Conservation (phyloP, 1,140 invertebrate species). For the Tetragonula clypearis region DNA sequence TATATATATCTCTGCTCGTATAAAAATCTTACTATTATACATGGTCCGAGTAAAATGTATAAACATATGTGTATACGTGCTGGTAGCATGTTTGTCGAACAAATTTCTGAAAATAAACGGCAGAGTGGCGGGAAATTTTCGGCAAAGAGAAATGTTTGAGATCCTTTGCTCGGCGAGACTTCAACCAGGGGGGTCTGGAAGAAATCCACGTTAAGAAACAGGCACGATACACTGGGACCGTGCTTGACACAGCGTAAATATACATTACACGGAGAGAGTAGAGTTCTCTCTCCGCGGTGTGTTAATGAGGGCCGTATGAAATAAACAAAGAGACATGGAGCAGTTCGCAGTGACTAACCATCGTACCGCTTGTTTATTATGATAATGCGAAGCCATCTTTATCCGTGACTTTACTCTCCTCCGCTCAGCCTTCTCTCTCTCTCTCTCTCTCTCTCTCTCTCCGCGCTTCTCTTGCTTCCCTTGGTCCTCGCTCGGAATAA, state of each 20-base stretch:
- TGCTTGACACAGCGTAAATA: slow-evolving; percentile 49
- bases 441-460: slow-evolving; percentile 23
- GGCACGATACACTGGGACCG: slow-evolving; percentile 42
- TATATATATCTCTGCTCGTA: background rate
- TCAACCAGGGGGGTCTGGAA: slow-evolving; percentile 39
- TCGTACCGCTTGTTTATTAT: slow-evolving; percentile 63
- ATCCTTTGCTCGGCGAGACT: background rate
- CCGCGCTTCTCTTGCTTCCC: background rate
- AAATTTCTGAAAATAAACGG: slow-evolving; percentile 20
- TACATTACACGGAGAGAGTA: slow-evolving; percentile 46
- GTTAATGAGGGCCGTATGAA: slow-evolving; percentile 60
- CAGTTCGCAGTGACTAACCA: slow-evolving; percentile 59
- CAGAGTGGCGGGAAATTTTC: background rate
- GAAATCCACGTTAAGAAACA: slow-evolving; percentile 26
- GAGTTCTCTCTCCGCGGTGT: slow-evolving; percentile 52
- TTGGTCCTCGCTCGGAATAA: slow-evolving; percentile 34
- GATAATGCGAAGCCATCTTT: slow-evolving; percentile 68
- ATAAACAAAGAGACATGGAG: slow-evolving; percentile 53
- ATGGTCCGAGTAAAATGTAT: background rate
- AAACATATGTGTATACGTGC: background rate
- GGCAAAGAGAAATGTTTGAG: background rate
- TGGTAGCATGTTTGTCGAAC: background rate
- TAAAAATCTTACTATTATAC: background rate
- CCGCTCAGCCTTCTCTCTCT: background rate
- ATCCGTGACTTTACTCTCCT: slow-evolving; percentile 52